These are phyloP conservation scores for Redunca redunca DNA, from an alignment of 2,113 vertebrate species.

Conservation along the genomic window DNA sequence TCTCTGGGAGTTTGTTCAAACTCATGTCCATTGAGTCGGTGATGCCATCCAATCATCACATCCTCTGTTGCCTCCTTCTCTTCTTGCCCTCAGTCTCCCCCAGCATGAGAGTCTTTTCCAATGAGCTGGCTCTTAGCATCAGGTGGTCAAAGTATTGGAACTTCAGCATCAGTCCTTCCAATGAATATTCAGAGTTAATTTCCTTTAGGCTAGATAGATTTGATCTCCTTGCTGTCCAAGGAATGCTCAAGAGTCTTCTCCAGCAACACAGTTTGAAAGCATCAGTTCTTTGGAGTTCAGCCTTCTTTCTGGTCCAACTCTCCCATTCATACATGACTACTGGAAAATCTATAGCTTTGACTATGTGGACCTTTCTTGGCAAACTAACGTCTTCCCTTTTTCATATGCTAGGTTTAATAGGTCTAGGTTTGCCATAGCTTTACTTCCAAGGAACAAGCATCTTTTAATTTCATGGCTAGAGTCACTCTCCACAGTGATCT, in stretches of 20 bases:
- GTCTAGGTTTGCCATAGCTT: neutral
- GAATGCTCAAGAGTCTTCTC: neutral
- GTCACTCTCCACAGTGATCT: neutral
- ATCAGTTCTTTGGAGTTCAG: neutral
- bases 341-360: neutral
- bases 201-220: neutral
- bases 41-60: neutral
- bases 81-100: neutral
- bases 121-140: neutral
- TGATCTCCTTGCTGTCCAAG: neutral
- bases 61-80: neutral
- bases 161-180: neutral
- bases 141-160: neutral
- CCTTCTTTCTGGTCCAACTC: neutral
- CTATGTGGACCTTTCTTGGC: neutral
- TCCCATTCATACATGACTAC: neutral
- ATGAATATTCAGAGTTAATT: neutral
- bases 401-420: rapidly evolving
- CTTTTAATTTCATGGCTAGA: neutral
- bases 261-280: neutral
- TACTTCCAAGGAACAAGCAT: neutral
- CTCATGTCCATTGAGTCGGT: neutral
- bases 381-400: neutral
- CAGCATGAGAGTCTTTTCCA: neutral
- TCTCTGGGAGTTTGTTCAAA: neutral